Evolutionary conservation across 2,888 invertebrate genomes (phyloP).

Genomic region (Auanema freiburgensis): DNA sequence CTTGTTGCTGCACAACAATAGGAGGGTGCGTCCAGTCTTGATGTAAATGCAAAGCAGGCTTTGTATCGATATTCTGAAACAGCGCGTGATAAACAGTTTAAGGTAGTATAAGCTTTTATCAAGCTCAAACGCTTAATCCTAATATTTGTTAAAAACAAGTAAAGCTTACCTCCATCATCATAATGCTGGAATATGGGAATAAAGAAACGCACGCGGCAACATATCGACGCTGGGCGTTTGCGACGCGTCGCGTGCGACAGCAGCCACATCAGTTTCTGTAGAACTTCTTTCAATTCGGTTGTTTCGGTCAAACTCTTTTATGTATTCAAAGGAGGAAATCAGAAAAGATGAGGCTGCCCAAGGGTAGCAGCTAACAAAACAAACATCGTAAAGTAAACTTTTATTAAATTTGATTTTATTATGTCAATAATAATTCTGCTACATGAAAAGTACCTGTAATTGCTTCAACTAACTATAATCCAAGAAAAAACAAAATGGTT

Average conservation of each 20-base stretch:
- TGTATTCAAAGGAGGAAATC: too few species aligned
- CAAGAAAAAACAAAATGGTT: too few species aligned
- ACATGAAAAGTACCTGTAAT: too few species aligned
- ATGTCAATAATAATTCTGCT: too few species aligned
- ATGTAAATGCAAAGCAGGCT: conserved; percentile 5
- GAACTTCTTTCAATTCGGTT: too few species aligned
- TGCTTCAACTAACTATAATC: too few species aligned
- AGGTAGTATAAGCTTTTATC: not conserved
- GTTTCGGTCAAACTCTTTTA: too few species aligned
- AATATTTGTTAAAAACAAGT: not conserved
- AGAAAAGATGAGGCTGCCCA: too few species aligned
- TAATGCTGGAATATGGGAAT: conserved; percentile 10
- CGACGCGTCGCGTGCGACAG: conserved; percentile 30
- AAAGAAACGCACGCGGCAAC: conserved; percentile 26
- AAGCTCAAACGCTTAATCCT: not conserved
- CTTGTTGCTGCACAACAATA: conserved; percentile 10
- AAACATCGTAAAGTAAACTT: too few species aligned
- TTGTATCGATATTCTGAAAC: conserved; percentile 11
- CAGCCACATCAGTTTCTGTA: too few species aligned
- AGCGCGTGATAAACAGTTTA: conserved; percentile 2
- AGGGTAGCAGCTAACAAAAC: too few species aligned
- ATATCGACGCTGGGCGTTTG: conserved; percentile 19
- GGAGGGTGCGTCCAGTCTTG: conserved; percentile 1
- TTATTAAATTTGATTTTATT: too few species aligned
- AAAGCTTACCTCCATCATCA: conserved; percentile 14